Conservation (phyloP, 2,113 vertebrate genomes). For the Alethe castanea region DNA sequence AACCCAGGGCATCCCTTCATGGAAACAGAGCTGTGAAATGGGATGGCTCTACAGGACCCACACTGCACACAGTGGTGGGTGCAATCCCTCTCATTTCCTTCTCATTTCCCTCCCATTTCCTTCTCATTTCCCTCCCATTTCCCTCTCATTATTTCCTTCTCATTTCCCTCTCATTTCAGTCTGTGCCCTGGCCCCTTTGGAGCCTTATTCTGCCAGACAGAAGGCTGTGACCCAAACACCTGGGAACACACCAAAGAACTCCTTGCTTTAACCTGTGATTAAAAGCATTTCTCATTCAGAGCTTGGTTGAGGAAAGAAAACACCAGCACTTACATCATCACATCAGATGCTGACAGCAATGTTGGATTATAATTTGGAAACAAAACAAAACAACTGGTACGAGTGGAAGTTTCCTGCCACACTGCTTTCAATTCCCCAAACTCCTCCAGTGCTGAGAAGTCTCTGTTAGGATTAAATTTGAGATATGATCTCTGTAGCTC, state of each 20-base stretch:
- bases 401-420: neutral
- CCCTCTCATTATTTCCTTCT: neutral
- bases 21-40: accelerated
- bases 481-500: neutral
- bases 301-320: neutral
- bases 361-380: neutral
- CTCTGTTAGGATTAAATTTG: neutral
- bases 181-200: neutral
- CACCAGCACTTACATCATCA: neutral
- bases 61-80: neutral
- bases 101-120: neutral
- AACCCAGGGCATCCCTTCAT: neutral
- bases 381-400: neutral
- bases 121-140: neutral
- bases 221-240: neutral
- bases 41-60: accelerated
- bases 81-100: neutral
- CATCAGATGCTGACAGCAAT: neutral
- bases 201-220: neutral
- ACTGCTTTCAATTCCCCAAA: neutral
- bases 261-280: neutral
- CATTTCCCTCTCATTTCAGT: neutral
- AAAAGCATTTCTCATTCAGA: neutral
- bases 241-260: neutral
- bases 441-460: neutral